Conservation (phyloP, 2,797 vertebrate species). For the Manis crassicaudata region DNA sequence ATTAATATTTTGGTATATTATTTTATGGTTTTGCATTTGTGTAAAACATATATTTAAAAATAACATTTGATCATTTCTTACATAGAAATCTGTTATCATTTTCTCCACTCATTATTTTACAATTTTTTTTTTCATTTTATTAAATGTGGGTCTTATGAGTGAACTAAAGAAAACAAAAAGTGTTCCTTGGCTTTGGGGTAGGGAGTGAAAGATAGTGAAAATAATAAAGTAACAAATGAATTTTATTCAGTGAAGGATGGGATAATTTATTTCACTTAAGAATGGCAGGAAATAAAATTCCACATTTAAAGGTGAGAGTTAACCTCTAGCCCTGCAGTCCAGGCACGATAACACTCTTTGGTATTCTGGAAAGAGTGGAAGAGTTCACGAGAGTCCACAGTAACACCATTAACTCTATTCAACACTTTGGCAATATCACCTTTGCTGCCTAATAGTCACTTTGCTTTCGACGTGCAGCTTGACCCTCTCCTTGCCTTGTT, state of each 20-base stretch:
- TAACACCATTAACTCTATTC: background rate
- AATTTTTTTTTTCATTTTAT: background rate
- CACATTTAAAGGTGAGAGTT: background rate
- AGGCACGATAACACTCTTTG: background rate
- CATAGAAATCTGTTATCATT: background rate
- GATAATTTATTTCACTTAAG: background rate
- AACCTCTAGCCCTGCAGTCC: background rate
- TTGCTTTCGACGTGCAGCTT: background rate
- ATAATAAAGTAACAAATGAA: background rate
- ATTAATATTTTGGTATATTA: background rate
- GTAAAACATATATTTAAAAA: background rate
- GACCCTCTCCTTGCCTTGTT: background rate
- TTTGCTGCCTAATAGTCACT: background rate
- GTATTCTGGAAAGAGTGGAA: background rate
- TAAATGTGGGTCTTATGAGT: background rate
- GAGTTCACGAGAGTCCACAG: accelerated
- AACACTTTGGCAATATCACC: background rate
- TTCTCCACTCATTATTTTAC: background rate
- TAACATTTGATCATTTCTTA: background rate
- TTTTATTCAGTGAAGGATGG: background rate
- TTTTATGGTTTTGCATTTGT: background rate
- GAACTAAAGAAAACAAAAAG: background rate
- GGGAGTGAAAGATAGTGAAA: background rate
- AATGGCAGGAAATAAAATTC: background rate
- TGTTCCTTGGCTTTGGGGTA: background rate